These are phyloP conservation scores for Drosophila dives DNA, from an alignment of 2,888 invertebrate species.

Conservation along the genomic window DNA sequence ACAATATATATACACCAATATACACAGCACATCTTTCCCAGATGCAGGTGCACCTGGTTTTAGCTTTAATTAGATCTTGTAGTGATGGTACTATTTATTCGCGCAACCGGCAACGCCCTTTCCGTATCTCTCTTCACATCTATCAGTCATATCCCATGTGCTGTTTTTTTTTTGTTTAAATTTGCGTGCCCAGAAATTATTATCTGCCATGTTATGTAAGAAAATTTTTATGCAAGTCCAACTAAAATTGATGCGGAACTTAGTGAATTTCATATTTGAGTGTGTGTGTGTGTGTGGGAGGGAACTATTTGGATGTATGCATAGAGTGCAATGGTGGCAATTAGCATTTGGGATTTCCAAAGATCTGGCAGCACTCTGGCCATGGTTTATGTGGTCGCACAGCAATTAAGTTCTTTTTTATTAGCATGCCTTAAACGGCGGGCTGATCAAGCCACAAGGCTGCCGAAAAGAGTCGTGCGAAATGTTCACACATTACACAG, in stretches of 20 bases:
- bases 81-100: constrained; percentile 32
- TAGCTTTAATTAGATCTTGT: constrained; percentile 53
- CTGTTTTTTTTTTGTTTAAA: constrained; percentile 38
- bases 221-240: constrained; percentile 47
- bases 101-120: constrained; percentile 47
- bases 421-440: constrained; percentile 53
- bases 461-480: constrained; percentile 59
- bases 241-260: constrained; percentile 58
- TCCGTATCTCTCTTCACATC: constrained; percentile 43
- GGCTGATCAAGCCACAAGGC: constrained; percentile 61
- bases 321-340: constrained; percentile 30
- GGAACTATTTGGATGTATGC: not conserved
- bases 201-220: constrained; percentile 45
- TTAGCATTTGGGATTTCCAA: constrained; percentile 35
- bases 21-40: constrained; percentile 47
- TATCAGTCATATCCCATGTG: constrained; percentile 39
- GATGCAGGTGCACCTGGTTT: constrained; percentile 39
- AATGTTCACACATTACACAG: constrained; percentile 66
- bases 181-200: constrained; percentile 67
- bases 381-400: constrained; percentile 51
- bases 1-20: constrained; percentile 26
- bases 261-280: constrained; percentile 2
- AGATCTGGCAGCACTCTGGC: constrained; percentile 28
- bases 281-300: not conserved
- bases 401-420: constrained; percentile 57